Evolutionary conservation across 1,140 invertebrate genomes (phyloP).

Genomic region (Aphelenchoides besseyi): DNA sequence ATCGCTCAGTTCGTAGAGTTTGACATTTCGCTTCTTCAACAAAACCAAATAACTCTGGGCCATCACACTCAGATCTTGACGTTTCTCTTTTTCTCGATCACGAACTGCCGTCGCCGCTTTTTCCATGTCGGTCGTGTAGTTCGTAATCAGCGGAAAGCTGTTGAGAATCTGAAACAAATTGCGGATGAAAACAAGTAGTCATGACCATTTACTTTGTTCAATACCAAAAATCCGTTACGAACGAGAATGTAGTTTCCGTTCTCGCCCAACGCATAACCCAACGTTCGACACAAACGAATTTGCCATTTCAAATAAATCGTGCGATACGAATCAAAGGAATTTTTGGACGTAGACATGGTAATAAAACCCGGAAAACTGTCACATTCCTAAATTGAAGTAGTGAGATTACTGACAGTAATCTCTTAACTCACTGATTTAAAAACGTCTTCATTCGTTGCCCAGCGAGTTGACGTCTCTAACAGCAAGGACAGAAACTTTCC

Average conservation of each 20-base stretch:
- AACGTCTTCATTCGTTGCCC: conserved; percentile 82
- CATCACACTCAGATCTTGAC: conserved; percentile 32
- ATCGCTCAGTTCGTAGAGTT: conserved; percentile 28
- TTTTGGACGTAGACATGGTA: background rate
- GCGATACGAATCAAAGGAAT: conserved; percentile 13
- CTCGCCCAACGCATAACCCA: conserved; percentile 24
- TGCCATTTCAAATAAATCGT: conserved; percentile 52
- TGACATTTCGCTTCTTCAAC: conserved; percentile 29
- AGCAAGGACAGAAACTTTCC: conserved; percentile 87
- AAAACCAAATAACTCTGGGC: conserved; percentile 36
- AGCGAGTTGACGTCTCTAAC: conserved; percentile 88
- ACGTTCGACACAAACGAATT: conserved; percentile 26
- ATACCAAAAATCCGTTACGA: conserved; percentile 37
- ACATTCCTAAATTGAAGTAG: conserved; percentile 40
- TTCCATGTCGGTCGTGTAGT: conserved; percentile 15
- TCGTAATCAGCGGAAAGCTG: conserved; percentile 32
- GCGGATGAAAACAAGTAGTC: conserved; percentile 16
- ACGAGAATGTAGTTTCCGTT: conserved; percentile 33
- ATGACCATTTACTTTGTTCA: conserved; percentile 41
- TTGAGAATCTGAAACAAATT: conserved; percentile 32
- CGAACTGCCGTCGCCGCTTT: conserved; percentile 30
- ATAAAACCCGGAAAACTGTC: conserved; percentile 22
- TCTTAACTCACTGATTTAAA: conserved; percentile 74
- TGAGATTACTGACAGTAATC: conserved; percentile 30
- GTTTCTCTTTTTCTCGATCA: conserved; percentile 42